Evolutionary conservation across 2,888 invertebrate species (phyloP), one percentile per base, ranked within the genome.

Genomic region (Margaritifera margaritifera): DNA sequence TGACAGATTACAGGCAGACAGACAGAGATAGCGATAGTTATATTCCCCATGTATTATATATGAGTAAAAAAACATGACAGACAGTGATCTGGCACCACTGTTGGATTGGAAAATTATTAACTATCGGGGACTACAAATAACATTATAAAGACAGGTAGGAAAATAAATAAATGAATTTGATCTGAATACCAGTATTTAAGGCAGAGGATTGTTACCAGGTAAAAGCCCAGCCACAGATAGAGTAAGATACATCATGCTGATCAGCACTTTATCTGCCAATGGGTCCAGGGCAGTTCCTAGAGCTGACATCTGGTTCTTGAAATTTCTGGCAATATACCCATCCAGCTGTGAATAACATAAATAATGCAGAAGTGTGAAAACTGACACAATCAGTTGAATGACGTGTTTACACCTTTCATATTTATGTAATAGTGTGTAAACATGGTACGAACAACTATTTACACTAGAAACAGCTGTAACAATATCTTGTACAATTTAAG

Each of bases 201-300:
- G 18, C 8, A 22, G 8, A 57, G 27, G 24, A 53, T 42, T 56
- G 83, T 81, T 83, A 92, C 92, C 83, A 85, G 99, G 98, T 87
- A 99, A 94, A 66, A 98, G 91, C 75, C 93, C 93, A 70, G 94
- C 94, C 90, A 94, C 95, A 24, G 97, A 95, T 73, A 99, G 91
- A 0, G 96, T 93, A 64, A 98, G 91, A 85, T 97, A 97, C 67
- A 99, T 91, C 1, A 95, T 95, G 19, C 95, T 96, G 78, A 99
- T 94, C 3, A 99, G 92, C 54, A 98, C 92, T 91, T 99, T 99
- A 89, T 99, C 99, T 4, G 99, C 99, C 92, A 98, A 93, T 0
- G 99, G 99, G 90, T 99, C 99, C 22, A 99, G 90, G 86, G 98
- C 97, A 70, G 97, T 97, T 0, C 99, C 99, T 87, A 97, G 93